phyloP scores from a whole-genome alignment of 2,888 invertebrate species.

The Timema podura region DNA sequence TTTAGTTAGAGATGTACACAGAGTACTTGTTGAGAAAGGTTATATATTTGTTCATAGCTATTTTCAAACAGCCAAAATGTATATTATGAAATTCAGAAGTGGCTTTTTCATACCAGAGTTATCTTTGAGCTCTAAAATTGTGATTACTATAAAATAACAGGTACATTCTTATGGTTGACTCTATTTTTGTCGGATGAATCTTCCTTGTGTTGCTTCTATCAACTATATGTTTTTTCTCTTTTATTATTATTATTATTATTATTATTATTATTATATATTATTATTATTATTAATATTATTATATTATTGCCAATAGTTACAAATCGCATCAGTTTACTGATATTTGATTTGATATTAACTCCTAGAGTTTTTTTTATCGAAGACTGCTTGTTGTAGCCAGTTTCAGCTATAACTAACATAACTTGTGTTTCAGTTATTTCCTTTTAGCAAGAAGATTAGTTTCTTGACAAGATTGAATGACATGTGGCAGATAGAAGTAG shows the following conservation, averaged over 20 bases:
- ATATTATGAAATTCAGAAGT: slow-evolving; percentile 30
- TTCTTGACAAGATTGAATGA: neutral
- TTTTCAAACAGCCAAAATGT: slow-evolving; percentile 31
- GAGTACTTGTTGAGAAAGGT: slow-evolving; percentile 29
- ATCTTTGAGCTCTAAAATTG: slow-evolving; percentile 26
- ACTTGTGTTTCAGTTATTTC: no score
- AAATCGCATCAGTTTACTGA: neutral
- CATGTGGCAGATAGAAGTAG: slow-evolving; percentile 12
- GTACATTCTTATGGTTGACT: slow-evolving; percentile 25
- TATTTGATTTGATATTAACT: neutral
- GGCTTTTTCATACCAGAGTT: slow-evolving; percentile 30
- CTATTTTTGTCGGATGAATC: slow-evolving; percentile 16
- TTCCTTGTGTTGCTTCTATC: neutral
- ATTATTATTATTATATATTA: slow-evolving; percentile 5
- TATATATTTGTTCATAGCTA: slow-evolving; percentile 34
- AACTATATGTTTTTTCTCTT: neutral
- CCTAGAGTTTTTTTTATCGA: neutral
- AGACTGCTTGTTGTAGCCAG: neutral
- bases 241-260: neutral
- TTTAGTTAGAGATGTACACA: slow-evolving; percentile 27
- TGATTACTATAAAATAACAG: slow-evolving; percentile 23
- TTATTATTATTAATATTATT: slow-evolving; percentile 19
- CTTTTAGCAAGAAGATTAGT: neutral
- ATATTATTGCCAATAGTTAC: neutral
- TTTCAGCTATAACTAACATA: neutral